Conservation (phyloP, 2,113 vertebrate species). For the Crotalus tigris region DNA sequence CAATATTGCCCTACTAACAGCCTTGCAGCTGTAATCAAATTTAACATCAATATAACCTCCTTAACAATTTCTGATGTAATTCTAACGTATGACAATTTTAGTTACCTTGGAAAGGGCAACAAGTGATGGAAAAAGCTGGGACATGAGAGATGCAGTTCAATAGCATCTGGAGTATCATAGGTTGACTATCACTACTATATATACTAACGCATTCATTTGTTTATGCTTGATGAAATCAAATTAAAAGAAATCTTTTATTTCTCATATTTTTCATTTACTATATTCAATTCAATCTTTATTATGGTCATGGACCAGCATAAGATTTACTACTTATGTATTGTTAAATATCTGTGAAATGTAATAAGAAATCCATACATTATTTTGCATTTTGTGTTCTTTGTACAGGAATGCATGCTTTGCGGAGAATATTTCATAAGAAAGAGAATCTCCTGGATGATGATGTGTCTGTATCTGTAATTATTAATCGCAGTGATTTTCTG, state of each 20-base stretch:
- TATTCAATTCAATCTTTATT: neutral
- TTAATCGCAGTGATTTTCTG: slow-evolving; percentile 84
- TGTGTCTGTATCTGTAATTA: slow-evolving; percentile 74
- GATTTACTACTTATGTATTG: neutral
- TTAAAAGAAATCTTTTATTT: neutral
- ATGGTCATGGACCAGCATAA: neutral
- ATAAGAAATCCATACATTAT: slow-evolving; percentile 2
- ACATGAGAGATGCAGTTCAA: neutral
- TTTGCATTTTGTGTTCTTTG: slow-evolving; percentile 33
- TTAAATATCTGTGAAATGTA: slow-evolving; percentile 3
- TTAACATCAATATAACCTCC: too few species aligned
- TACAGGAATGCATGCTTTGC: slow-evolving; percentile 82
- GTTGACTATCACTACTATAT: neutral
- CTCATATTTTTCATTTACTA: neutral
- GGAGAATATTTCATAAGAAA: slow-evolving; percentile 70
- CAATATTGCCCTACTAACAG: too few species aligned
- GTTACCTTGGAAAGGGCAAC: neutral
- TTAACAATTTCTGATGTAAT: neutral
- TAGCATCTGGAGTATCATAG: neutral
- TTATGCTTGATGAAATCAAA: neutral
- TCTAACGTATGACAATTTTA: neutral
- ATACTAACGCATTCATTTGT: neutral
- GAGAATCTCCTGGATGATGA: slow-evolving; percentile 70
- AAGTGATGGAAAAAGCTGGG: neutral
- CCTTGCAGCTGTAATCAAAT: too few species aligned